Conservation (phyloP, 1,140 invertebrate genomes). For the Ladona fulva region DNA sequence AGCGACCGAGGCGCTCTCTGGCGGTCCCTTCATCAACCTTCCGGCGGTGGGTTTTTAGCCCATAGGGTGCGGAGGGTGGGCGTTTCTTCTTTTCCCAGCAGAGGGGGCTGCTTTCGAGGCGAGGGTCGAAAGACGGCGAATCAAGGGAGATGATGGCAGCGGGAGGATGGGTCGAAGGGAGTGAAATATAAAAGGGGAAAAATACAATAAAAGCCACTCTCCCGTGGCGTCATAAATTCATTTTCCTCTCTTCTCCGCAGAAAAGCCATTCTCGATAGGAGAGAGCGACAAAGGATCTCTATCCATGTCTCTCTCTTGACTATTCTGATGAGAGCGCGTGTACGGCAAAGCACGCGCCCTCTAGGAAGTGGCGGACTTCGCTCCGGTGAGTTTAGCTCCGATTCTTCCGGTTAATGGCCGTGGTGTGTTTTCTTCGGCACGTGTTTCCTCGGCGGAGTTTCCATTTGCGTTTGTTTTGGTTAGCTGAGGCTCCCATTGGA, state of each 20-base stretch:
- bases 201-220: constrained; percentile 23
- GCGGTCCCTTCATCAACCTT: background rate
- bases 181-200: constrained; percentile 13
- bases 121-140: background rate
- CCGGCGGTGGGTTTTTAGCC: background rate
- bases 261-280: background rate
- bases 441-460: background rate
- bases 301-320: background rate
- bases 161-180: background rate
- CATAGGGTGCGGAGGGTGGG: background rate
- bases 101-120: background rate
- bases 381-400: background rate
- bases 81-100: background rate
- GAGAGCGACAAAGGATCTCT: background rate
- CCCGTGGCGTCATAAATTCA: constrained; percentile 29
- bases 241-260: constrained; percentile 15
- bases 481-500: background rate
- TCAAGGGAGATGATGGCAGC: constrained; percentile 11
- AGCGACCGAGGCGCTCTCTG: background rate
- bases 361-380: background rate
- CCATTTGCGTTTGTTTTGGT: background rate
- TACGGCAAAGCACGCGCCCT: background rate
- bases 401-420: background rate
- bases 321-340: background rate
- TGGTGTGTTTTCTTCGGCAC: background rate